A percentile compares a stretch with the other conserved stretches of the same genome.
phyloP scores from a whole-genome alignment of 2,797 vertebrate species.

The Cercopithecus mitis region DNA sequence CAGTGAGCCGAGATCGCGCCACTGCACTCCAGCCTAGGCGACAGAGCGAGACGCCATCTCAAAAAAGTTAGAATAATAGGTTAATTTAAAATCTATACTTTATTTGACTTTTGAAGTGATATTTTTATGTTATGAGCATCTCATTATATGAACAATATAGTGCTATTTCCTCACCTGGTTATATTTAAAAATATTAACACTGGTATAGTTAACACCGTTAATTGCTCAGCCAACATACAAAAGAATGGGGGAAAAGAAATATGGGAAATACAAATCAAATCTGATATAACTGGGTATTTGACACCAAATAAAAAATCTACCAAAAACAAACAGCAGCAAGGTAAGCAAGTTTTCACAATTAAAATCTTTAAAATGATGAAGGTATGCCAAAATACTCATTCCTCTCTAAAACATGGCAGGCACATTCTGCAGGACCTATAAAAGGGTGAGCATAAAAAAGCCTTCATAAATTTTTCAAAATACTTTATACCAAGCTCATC shows the following conservation, averaged over 20 bases:
- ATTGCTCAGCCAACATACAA: not conserved
- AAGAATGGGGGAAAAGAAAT: not conserved
- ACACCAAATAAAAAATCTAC: constrained; percentile 31
- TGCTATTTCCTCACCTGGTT: not conserved
- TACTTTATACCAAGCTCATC: not conserved
- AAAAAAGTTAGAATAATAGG: not conserved
- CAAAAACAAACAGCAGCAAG: not conserved
- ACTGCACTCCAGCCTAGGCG: no score
- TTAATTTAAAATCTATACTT: constrained; percentile 29
- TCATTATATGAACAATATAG: not conserved
- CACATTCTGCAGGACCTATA: not conserved
- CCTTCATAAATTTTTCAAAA: not conserved
- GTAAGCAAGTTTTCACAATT: not conserved
- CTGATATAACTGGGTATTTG: not conserved
- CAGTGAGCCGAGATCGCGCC: no score
- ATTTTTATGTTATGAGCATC: not conserved
- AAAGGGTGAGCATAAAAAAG: not conserved
- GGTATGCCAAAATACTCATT: not conserved
- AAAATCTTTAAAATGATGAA: not conserved
- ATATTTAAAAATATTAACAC: constrained; percentile 41
- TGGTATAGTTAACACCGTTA: not conserved
- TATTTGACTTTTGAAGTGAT: not conserved
- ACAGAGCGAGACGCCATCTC: no score
- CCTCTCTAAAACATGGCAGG: not conserved
- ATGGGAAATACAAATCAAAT: not conserved